phyloP scores from a whole-genome alignment of 2,797 vertebrate genomes.

The Gobio occitaniae region DNA sequence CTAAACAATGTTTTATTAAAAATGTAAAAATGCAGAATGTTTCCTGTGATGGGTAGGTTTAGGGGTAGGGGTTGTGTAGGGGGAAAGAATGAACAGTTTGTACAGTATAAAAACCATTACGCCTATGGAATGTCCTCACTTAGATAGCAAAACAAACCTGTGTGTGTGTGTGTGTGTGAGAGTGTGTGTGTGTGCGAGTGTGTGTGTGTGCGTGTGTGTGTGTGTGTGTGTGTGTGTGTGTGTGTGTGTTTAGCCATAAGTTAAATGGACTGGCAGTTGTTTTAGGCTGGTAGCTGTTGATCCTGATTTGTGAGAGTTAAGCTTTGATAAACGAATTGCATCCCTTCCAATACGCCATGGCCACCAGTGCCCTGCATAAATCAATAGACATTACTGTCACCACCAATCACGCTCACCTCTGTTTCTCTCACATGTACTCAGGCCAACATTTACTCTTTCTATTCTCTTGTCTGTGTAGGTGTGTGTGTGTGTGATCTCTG shows the following conservation, averaged over 20 bases:
- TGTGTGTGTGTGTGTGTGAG: background rate
- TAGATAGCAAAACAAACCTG: too few species aligned
- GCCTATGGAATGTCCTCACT: too few species aligned
- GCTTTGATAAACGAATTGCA: slow-evolving; percentile 51
- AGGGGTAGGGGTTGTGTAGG: too few species aligned
- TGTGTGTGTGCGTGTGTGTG: slow-evolving; percentile 39
- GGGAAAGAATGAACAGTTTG: too few species aligned
- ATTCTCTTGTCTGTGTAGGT: slow-evolving; percentile 5
- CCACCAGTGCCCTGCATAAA: slow-evolving; percentile 55
- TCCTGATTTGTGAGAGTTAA: slow-evolving; percentile 44
- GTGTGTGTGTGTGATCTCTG: background rate
- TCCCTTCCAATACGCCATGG: slow-evolving; percentile 52
- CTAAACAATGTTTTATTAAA: too few species aligned
- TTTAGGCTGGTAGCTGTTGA: slow-evolving; percentile 52
- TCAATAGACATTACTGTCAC: slow-evolving; percentile 64
- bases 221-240: slow-evolving; percentile 38
- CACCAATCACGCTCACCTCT: slow-evolving; percentile 43
- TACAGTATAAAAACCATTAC: too few species aligned
- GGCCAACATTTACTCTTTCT: slow-evolving; percentile 22
- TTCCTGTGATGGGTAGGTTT: too few species aligned
- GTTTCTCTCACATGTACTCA: slow-evolving; percentile 32
- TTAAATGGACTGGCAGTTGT: slow-evolving; percentile 62
- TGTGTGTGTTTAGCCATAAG: slow-evolving; percentile 41
- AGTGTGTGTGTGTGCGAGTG: slow-evolving; percentile 32
- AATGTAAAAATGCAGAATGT: too few species aligned